Evolutionary conservation across 1,140 invertebrate genomes (phyloP), one percentile per base, ranked within the genome.

Genomic region (Hyphantria cunea): DNA sequence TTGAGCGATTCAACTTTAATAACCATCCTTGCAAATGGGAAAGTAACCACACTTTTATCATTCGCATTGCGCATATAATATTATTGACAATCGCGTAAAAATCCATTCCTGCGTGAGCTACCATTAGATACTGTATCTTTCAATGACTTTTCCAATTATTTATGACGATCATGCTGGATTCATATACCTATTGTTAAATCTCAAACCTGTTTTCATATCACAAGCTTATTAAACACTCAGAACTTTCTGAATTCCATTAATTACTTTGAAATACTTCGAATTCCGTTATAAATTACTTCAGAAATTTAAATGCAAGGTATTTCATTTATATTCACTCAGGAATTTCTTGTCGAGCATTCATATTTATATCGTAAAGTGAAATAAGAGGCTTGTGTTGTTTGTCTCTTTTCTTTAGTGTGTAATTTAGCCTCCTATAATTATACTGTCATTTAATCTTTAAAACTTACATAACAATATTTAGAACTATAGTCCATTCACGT

Each of bases 171-270:
- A 25, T 25, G 17, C 1, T 25, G 5, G 5, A 25, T 5, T 5
- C 1, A 25, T 25, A 11, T 17, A 10, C 44, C 53, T 13, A 17
- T 48, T 58, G 32, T 39, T 37, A 58, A 39, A 58, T 58, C 55
- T 37, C 32, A 31, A 41, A 14, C 37, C 34, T 63, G 60, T 54
- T 61, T 53, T 54, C 32, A 55, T 63, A 63, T 63, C 42, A 33
- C n/a, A 32, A 17, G 45, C 60, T 63, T 54, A 63, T 63, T 54
- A 63, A 54, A 63, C 13, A 51, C 41, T 54, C 51, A 32, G 0
- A 63, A 54, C 60, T 63, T 54, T 47, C 25, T 32, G 51, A 63
- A 54, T 54, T 63, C 32, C 39, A 54, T 54, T 55, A 63, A 63
- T 51, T 51, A 51, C 47, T 60, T 60, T 15, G 47, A 50, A 44